phyloP scores from a whole-genome alignment of 2,113 vertebrate species.

The Perognathus longimembris region DNA sequence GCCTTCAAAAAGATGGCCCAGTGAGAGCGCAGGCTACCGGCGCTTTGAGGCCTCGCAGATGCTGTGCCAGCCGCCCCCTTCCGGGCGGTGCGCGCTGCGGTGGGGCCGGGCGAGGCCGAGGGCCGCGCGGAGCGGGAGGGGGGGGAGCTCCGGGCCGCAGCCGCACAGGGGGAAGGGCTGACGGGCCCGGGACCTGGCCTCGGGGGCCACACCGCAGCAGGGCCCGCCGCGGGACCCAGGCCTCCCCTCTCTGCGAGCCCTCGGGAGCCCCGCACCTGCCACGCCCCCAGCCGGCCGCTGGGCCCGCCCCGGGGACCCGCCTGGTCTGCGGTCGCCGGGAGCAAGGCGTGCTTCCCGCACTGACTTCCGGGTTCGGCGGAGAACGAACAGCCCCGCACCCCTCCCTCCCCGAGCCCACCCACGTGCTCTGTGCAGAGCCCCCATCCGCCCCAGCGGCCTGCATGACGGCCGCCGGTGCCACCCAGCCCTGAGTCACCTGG shows the following conservation, averaged over 20 bases:
- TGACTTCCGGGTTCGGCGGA: background rate
- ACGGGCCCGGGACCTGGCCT: no score
- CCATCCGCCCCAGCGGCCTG: background rate
- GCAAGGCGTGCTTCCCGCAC: background rate
- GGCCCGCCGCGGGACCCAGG: accelerated
- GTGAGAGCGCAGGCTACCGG: background rate
- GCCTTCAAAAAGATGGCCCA: background rate
- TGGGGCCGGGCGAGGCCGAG: no score
- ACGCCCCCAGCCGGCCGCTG: background rate
- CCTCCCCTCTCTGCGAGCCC: background rate
- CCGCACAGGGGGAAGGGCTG: accelerated
- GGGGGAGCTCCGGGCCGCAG: background rate
- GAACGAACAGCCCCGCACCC: background rate
- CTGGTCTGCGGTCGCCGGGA: background rate
- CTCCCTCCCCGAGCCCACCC: background rate
- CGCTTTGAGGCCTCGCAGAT: background rate
- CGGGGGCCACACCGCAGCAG: background rate
- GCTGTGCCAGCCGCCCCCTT: accelerated
- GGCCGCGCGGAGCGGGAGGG: no score
- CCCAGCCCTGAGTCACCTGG: background rate
- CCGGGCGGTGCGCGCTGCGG: no score
- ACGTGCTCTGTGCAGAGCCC: background rate
- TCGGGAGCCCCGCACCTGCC: no score
- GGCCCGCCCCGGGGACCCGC: background rate
- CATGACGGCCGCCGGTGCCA: background rate